phyloP scores from a whole-genome alignment of 1,140 invertebrate species.

The Acromyrmex charruanus region DNA sequence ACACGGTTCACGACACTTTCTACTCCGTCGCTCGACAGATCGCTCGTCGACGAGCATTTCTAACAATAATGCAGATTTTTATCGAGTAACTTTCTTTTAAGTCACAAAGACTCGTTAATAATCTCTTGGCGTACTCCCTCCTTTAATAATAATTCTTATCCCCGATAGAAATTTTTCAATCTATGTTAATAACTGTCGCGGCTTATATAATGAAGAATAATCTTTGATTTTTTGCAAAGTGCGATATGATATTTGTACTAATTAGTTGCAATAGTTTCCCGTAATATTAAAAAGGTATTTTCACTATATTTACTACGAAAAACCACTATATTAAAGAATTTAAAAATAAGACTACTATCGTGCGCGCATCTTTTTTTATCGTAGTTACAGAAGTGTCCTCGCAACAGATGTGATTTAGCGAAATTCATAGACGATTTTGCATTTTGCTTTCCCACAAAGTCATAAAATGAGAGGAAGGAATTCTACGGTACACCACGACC shows the following conservation, averaged over 20 bases:
- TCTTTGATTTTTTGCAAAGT: conserved; percentile 10
- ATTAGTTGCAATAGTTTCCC: conserved; percentile 6
- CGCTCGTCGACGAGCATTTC: conserved; percentile 52
- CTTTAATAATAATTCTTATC: conserved; percentile 36
- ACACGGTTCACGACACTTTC: conserved; percentile 59
- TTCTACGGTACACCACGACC: background rate
- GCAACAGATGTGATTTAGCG: background rate
- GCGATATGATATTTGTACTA: background rate
- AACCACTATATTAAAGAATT: conserved; percentile 1
- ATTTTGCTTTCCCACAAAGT: background rate
- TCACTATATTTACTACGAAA: background rate
- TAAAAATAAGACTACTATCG: background rate
- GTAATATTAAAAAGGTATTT: background rate
- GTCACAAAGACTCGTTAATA: conserved; percentile 46
- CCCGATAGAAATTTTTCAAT: conserved; percentile 24
- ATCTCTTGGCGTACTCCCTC: conserved; percentile 13
- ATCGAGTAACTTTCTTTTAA: conserved; percentile 50
- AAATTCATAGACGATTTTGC: background rate
- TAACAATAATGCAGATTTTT: conserved; percentile 70
- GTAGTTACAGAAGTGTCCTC: background rate
- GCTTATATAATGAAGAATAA: background rate
- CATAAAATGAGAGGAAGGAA: conserved; percentile 45
- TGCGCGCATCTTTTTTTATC: background rate
- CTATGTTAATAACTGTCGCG: background rate
- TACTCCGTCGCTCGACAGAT: background rate